Percentiles rank a stretch among this genome's conserved stretches.
These are phyloP conservation scores for Steinernema hermaphroditum DNA, from an alignment of 2,888 invertebrate species.

Conservation along the genomic window DNA sequence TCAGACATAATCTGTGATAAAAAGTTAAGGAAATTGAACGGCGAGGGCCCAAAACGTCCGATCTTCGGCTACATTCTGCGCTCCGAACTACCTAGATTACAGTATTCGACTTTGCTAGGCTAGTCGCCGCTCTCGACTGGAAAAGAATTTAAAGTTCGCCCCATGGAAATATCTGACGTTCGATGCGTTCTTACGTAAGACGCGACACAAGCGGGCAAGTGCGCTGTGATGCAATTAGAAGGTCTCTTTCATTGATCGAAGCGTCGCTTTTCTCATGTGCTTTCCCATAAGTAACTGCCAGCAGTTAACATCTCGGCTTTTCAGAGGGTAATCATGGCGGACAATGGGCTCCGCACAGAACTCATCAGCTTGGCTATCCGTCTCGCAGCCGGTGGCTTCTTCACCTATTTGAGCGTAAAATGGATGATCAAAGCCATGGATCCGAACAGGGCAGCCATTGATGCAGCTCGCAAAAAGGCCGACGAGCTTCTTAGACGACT, in stretches of 20 bases:
- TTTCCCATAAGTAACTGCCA: too few relatives aligned
- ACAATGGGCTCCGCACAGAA: background rate
- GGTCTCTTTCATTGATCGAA: too few relatives aligned
- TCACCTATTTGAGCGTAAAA: conserved; percentile 8
- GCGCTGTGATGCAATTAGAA: background rate
- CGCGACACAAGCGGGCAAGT: background rate
- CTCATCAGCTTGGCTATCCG: conserved; percentile 5
- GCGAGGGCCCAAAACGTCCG: conserved; percentile 30
- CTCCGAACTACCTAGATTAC: conserved; percentile 21
- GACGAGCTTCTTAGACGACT: conserved; percentile 50
- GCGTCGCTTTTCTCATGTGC: too few relatives aligned
- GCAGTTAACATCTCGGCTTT: too few relatives aligned
- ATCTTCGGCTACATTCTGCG: background rate
- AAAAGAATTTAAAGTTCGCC: background rate
- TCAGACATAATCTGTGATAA: conserved; percentile 21
- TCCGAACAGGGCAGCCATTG: background rate
- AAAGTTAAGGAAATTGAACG: conserved; percentile 26
- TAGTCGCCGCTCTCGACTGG: background rate
- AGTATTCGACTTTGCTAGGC: conserved; percentile 9
- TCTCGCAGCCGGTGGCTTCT: background rate
- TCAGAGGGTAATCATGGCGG: too few relatives aligned
- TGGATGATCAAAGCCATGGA: conserved; percentile 23
- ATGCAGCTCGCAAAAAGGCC: conserved; percentile 33
- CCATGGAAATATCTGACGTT: conserved; percentile 17
- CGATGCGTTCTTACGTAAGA: background rate